These are phyloP conservation scores for Parotocinclus haroldoi DNA, from an alignment of 2,797 vertebrate genomes.

Conservation along the genomic window DNA sequence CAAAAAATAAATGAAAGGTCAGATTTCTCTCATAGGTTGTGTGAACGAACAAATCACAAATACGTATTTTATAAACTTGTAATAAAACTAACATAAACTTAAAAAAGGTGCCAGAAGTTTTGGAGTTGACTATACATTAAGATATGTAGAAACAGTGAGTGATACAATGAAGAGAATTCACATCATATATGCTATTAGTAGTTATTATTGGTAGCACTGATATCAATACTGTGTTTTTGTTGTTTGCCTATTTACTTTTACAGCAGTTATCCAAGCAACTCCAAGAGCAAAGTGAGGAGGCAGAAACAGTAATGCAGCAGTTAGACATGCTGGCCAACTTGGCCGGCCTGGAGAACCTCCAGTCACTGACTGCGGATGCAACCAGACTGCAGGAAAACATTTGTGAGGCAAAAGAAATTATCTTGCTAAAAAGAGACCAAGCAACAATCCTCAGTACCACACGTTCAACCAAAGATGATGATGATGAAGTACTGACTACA, in stretches of 20 bases:
- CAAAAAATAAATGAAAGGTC: too few species aligned
- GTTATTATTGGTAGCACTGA: too few species aligned
- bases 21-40: too few species aligned
- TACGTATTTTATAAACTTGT: too few species aligned
- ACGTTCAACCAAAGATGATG: slow-evolving; percentile 4
- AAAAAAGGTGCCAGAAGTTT: too few species aligned
- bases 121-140: too few species aligned
- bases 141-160: too few species aligned
- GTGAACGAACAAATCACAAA: too few species aligned
- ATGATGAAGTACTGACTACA: background rate
- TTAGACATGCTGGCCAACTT: slow-evolving; percentile 63
- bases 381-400: slow-evolving; percentile 61
- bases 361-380: slow-evolving; percentile 65
- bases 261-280: slow-evolving; percentile 78
- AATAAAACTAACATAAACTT: too few species aligned
- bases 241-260: background rate
- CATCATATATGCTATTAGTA: too few species aligned
- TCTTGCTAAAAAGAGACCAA: slow-evolving; percentile 74
- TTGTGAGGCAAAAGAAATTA: slow-evolving; percentile 68
- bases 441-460: slow-evolving; percentile 24
- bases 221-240: too few species aligned
- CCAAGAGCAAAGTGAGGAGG: slow-evolving; percentile 71
- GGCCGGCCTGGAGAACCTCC: slow-evolving; percentile 61
- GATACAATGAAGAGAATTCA: too few species aligned
- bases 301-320: slow-evolving; percentile 71